Conservation (phyloP, 2,113 vertebrate species). For the Herpailurus yagouaroundi region DNA sequence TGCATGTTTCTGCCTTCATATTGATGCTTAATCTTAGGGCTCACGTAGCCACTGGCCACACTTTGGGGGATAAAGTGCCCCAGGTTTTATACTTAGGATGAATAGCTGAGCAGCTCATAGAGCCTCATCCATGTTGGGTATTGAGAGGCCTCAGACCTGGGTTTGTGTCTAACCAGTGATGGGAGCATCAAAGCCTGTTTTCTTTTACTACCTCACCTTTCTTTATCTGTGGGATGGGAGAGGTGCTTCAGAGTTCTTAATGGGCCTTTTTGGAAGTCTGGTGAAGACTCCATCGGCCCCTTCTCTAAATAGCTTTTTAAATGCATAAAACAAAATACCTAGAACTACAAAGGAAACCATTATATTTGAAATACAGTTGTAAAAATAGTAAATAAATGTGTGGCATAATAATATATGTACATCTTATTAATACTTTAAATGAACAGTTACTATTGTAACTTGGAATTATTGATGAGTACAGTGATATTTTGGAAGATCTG, state of each 20-base stretch:
- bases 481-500: neutral
- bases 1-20: neutral
- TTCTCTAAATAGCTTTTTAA: conserved; percentile 13
- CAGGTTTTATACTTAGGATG: neutral
- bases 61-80: neutral
- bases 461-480: neutral
- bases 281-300: neutral
- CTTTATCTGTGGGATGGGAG: neutral
- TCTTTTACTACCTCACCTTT: neutral
- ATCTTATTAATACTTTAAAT: neutral
- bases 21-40: neutral
- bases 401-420: neutral
- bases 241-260: neutral
- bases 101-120: neutral
- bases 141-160: neutral
- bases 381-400: conserved; percentile 23
- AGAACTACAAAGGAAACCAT: neutral
- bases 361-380: neutral
- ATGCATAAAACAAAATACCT: neutral
- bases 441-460: neutral
- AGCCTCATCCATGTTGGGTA: neutral
- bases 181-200: neutral
- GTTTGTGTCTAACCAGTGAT: neutral
- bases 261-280: neutral
- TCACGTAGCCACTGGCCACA: neutral